phyloP scores from a whole-genome alignment of 2,797 vertebrate genomes.

The Lepidocolaptes lacrymiger region DNA sequence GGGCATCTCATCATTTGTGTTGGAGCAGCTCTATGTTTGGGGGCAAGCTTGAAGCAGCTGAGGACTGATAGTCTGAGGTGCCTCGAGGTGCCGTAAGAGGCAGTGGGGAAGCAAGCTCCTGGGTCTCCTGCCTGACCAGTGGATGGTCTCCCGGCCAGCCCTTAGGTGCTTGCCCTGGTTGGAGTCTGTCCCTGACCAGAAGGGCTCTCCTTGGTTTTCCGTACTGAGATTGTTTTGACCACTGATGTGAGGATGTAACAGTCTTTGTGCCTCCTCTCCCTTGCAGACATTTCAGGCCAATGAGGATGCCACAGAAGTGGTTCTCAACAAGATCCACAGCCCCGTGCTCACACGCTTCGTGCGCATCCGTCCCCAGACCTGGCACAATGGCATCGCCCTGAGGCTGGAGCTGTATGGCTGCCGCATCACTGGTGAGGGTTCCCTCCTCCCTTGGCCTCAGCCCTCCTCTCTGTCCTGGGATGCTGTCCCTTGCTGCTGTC shows the following conservation, averaged over 20 bases:
- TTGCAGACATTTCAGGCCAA: slow-evolving; percentile 93
- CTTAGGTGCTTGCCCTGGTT: neutral
- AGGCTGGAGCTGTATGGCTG: slow-evolving; percentile 96
- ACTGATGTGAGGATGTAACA: neutral
- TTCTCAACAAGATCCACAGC: slow-evolving; percentile 91
- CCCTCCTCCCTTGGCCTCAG: neutral
- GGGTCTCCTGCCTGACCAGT: neutral
- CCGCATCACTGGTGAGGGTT: slow-evolving; percentile 89
- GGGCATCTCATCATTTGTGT: neutral
- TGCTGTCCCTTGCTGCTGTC: neutral
- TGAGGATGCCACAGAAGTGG: slow-evolving; percentile 89
- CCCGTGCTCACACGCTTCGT: slow-evolving; percentile 93
- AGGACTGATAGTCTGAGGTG: neutral
- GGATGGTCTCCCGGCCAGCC: neutral
- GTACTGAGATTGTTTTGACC: neutral
- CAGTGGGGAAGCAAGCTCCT: neutral
- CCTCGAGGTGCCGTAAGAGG: accelerated
- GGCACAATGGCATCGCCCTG: slow-evolving; percentile 92
- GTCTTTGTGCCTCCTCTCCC: neutral
- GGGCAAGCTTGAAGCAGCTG: neutral
- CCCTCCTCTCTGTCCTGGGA: neutral
- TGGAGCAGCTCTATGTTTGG: neutral
- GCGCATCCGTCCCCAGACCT: slow-evolving; percentile 91
- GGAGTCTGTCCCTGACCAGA: neutral
- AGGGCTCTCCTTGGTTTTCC: neutral